Evolutionary conservation across 2,888 invertebrate species (phyloP).

Genomic region (Sphaerophoria rueppellii): DNA sequence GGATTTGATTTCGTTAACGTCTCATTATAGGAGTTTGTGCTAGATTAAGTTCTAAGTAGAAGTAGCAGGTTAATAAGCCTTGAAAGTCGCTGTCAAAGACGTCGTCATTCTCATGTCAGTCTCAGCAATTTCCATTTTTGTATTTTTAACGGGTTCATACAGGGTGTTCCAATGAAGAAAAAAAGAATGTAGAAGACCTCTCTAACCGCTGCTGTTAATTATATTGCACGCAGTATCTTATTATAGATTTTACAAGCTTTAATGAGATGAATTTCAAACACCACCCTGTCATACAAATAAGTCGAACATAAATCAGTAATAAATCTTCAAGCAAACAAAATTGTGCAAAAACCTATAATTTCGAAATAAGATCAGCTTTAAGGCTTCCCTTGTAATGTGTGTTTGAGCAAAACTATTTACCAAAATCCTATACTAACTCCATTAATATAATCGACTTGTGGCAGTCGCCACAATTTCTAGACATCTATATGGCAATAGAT

Average conservation of each 20-base stretch:
- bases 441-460: constrained; percentile 36
- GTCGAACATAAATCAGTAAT: constrained; percentile 52
- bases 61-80: constrained; percentile 1
- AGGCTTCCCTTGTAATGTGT: constrained; percentile 20
- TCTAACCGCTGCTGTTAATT: constrained; percentile 6
- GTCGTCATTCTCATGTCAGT: constrained; percentile 15
- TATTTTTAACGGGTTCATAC: too few relatives aligned
- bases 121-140: not conserved
- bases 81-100: constrained; percentile 12
- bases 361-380: constrained; percentile 22
- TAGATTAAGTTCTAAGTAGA: constrained; percentile 11
- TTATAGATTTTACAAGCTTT: too few relatives aligned
- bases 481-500: constrained; percentile 16
- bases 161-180: not conserved
- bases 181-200: not conserved
- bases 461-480: constrained; percentile 49
- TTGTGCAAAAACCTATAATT: constrained; percentile 45
- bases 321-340: constrained; percentile 42
- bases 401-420: not conserved
- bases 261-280: too few relatives aligned
- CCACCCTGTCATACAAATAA: too few relatives aligned
- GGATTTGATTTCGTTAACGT: constrained; percentile 19
- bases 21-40: constrained; percentile 28
- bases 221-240: too few relatives aligned
- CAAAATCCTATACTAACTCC: not conserved